Conservation (phyloP, 2,888 invertebrate genomes). For the Tryphoninae sp. region DNA sequence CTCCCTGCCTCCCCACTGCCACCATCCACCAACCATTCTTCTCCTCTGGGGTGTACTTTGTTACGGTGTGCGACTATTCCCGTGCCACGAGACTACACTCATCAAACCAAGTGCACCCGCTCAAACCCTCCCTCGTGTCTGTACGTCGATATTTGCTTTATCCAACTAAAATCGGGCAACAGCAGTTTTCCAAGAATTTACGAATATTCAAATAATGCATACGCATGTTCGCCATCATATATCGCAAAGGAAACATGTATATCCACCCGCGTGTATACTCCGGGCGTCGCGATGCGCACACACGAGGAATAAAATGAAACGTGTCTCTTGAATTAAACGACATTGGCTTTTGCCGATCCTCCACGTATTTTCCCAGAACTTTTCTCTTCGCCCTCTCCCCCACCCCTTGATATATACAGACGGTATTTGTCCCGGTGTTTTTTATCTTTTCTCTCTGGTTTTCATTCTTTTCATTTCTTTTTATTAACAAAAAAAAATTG, state of each 20-base stretch:
- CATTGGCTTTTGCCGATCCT: constrained; percentile 34
- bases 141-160: constrained; percentile 34
- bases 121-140: constrained; percentile 10
- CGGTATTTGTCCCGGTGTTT: constrained; percentile 6
- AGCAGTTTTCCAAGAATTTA: constrained; percentile 32
- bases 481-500: too few relatives aligned
- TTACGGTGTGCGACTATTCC: constrained; percentile 27
- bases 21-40: constrained; percentile 1
- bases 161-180: constrained; percentile 41
- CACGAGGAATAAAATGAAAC: neutral
- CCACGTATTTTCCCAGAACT: constrained; percentile 20
- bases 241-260: neutral
- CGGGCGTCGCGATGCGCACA: neutral
- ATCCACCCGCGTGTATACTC: neutral
- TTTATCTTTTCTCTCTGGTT: neutral
- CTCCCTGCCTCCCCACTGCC: neutral
- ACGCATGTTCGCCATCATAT: neutral
- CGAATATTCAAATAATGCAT: constrained; percentile 25
- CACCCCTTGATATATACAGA: neutral
- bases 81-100: neutral
- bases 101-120: constrained; percentile 49
- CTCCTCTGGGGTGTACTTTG: constrained; percentile 23
- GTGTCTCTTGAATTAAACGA: constrained; percentile 38
- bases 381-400: neutral
- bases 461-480: neutral